These are phyloP conservation scores for Neocrepidodera transversa DNA, from an alignment of 2,888 invertebrate species.

Conservation along the genomic window DNA sequence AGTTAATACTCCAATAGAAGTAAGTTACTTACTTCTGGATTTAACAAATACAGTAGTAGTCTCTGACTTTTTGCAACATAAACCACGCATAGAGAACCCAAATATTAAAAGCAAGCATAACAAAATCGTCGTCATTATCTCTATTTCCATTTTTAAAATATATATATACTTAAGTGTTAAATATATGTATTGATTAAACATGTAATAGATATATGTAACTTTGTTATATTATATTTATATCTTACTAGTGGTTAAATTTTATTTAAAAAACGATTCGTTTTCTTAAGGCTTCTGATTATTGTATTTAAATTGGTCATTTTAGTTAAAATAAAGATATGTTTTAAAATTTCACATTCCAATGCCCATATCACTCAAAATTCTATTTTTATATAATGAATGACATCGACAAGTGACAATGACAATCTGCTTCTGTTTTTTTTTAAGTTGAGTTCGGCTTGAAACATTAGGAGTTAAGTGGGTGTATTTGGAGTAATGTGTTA, in stretches of 20 bases:
- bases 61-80: slow-evolving; percentile 15
- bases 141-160: slow-evolving; percentile 13
- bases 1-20: slow-evolving; percentile 1
- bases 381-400: no score
- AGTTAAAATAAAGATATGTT: not conserved
- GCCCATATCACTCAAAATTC: no score
- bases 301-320: not conserved
- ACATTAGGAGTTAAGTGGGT: no score
- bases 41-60: slow-evolving; percentile 17
- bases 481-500: no score
- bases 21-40: slow-evolving; percentile 13
- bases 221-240: not conserved
- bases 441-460: no score
- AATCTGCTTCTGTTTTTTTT: no score
- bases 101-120: slow-evolving; percentile 20
- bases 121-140: slow-evolving; percentile 13
- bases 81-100: slow-evolving; percentile 16
- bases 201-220: not conserved
- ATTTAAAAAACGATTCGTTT: not conserved
- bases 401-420: no score
- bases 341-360: no score
- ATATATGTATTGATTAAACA: not conserved
- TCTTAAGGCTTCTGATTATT: slow-evolving; percentile 2
- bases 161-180: not conserved
- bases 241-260: not conserved